A percentile compares a stretch with the other conserved stretches of the same genome.
phyloP scores from a whole-genome alignment of 2,113 vertebrate genomes.

The Rhadina sibilatrix region DNA sequence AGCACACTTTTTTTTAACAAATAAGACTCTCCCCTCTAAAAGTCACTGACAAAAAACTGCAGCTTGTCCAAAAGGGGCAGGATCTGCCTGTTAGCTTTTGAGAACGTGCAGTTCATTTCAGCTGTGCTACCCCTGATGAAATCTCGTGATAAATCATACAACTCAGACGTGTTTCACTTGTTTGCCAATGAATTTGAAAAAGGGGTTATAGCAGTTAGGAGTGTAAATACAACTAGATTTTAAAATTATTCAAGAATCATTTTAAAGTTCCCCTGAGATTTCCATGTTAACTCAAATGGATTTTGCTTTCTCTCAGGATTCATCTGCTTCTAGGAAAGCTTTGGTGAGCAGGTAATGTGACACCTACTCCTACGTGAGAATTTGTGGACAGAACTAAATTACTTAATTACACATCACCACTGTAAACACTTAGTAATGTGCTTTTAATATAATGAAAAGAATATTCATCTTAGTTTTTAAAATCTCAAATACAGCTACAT shows the following conservation, averaged over 20 bases:
- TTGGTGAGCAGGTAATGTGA: conserved; percentile 24
- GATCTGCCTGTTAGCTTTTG: not conserved
- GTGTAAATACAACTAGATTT: conserved; percentile 66
- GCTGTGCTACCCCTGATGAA: conserved; percentile 4
- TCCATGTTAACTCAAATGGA: conserved; percentile 41
- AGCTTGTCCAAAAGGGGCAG: not conserved
- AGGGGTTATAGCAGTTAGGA: conserved; percentile 57
- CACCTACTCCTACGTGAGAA: not conserved
- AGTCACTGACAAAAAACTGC: not conserved
- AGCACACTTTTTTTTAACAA: not conserved
- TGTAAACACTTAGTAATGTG: conserved; percentile 17
- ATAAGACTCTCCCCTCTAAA: not conserved
- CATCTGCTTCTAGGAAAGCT: conserved; percentile 46
- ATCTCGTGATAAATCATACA: conserved; percentile 60
- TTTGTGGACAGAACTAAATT: conserved; percentile 33
- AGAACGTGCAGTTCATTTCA: not conserved
- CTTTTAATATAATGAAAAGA: conserved; percentile 41
- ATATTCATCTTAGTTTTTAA: not conserved
- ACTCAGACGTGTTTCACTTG: conserved; percentile 49
- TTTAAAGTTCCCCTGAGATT: conserved; percentile 58
- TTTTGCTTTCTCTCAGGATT: conserved; percentile 57
- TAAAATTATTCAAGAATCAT: conserved; percentile 72
- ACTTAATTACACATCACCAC: not conserved
- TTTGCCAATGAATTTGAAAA: conserved; percentile 71
- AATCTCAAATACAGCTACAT: not conserved